A percentile compares a stretch with the other conserved stretches of the same genome.
phyloP scores from a whole-genome alignment of 1,140 invertebrate species.

The Leptonema lineaticorne region DNA sequence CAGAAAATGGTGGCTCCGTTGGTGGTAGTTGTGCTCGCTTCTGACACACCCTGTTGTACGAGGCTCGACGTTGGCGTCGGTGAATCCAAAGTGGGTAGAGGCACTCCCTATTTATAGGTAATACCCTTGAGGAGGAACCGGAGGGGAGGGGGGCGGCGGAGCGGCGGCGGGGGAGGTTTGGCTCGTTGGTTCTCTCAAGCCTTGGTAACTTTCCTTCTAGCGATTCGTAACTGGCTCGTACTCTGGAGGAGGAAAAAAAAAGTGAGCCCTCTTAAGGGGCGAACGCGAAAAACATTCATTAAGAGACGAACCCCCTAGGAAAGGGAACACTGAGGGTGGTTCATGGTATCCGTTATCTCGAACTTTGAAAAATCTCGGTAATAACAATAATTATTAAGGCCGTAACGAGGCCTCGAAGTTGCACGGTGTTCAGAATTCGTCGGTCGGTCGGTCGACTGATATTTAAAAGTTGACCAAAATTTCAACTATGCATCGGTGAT shows the following conservation, averaged over 20 bases:
- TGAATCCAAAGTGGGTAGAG: not conserved
- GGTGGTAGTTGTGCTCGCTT: not conserved
- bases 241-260: no score
- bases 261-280: not conserved
- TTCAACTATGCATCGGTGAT: no score
- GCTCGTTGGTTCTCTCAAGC: no score
- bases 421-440: no score
- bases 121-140: slow-evolving; percentile 24
- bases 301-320: not conserved
- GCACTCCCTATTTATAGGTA: slow-evolving; percentile 34
- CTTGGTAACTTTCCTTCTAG: slow-evolving; percentile 21
- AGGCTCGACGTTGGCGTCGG: no score
- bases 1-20: not conserved
- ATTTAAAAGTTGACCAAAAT: no score
- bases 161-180: not conserved
- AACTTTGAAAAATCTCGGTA: no score
- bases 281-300: slow-evolving; percentile 1
- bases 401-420: no score
- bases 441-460: no score
- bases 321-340: no score
- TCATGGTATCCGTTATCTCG: no score
- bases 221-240: slow-evolving; percentile 17
- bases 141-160: not conserved
- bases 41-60: slow-evolving; percentile 19
- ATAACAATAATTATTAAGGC: no score